Percentiles rank a stretch among this genome's conserved stretches.
Evolutionary conservation across 2,797 vertebrate species (phyloP).

Genomic region (Buphagus erythrorhynchus): DNA sequence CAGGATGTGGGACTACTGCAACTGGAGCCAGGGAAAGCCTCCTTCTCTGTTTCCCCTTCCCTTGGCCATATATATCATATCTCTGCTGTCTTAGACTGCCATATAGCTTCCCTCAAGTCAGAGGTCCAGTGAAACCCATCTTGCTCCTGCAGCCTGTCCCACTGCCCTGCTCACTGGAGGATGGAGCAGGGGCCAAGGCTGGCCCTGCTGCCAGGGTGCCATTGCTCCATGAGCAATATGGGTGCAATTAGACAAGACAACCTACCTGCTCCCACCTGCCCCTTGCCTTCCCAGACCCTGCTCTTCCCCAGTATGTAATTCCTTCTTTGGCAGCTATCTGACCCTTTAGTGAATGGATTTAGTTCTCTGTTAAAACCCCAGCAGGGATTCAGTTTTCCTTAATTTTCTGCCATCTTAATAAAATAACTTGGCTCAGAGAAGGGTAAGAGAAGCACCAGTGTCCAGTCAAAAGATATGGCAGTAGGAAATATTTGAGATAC

Average conservation of each 20-base stretch:
- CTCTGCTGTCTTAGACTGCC: background rate
- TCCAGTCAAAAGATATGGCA: background rate
- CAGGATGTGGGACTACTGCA: background rate
- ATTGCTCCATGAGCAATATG: background rate
- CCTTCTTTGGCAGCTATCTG: background rate
- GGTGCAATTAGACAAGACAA: background rate
- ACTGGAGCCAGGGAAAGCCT: background rate
- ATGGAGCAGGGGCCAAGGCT: background rate
- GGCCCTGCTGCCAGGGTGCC: background rate
- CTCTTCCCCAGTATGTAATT: background rate
- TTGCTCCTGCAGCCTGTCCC: background rate
- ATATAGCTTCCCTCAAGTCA: background rate
- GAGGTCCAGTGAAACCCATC: background rate
- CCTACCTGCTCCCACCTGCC: background rate
- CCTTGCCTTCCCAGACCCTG: background rate
- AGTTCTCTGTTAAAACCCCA: background rate
- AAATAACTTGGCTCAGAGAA: background rate
- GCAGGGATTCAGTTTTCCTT: background rate
- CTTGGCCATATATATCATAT: background rate
- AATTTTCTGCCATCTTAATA: background rate
- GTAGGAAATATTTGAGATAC: background rate
- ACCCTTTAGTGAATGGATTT: background rate
- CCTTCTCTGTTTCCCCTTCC: background rate
- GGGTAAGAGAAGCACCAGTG: background rate
- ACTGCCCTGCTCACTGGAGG: background rate